Evolutionary conservation across 2,888 invertebrate genomes (phyloP).

Genomic region (Drosophila lacicola): DNA sequence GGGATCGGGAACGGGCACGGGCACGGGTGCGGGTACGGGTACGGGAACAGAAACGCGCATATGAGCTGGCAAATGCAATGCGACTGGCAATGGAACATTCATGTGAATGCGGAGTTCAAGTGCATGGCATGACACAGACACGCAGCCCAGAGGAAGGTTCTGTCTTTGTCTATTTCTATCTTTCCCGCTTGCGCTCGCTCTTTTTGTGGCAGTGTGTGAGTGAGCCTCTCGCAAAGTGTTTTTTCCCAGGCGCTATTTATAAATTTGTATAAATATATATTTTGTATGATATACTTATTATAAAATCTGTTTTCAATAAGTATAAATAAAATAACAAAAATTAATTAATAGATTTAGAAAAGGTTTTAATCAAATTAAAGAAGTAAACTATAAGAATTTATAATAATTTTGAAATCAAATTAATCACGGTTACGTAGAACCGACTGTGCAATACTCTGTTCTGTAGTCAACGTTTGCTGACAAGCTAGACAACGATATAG

Average conservation of each 20-base stretch:
- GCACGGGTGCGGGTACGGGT: constrained; percentile 5
- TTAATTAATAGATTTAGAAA: neutral
- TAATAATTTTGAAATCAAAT: too few relatives aligned
- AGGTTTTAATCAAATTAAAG: too few relatives aligned
- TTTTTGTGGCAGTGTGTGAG: constrained; percentile 14
- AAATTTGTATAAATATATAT: constrained; percentile 25
- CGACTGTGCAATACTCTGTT: too few relatives aligned
- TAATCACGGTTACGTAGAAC: too few relatives aligned
- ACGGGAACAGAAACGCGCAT: constrained; percentile 5
- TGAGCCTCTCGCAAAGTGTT: constrained; percentile 72
- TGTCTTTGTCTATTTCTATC: constrained; percentile 8
- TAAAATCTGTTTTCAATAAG: neutral
- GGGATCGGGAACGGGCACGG: constrained; percentile 6
- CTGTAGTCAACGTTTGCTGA: too few relatives aligned
- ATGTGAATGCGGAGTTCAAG: constrained; percentile 74
- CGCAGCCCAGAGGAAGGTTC: constrained; percentile 14
- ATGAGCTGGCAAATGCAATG: constrained; percentile 13
- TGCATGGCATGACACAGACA: constrained; percentile 71
- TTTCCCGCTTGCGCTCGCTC: neutral
- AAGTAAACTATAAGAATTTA: too few relatives aligned
- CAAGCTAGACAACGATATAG: too few relatives aligned
- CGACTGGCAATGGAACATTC: constrained; percentile 18
- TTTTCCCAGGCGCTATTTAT: constrained; percentile 83
- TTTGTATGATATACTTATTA: constrained; percentile 2
- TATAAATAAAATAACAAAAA: neutral